Percentiles rank a stretch among this genome's conserved stretches.
Evolutionary conservation across 2,113 vertebrate species (phyloP).

Genomic region (Gavia stellata): DNA sequence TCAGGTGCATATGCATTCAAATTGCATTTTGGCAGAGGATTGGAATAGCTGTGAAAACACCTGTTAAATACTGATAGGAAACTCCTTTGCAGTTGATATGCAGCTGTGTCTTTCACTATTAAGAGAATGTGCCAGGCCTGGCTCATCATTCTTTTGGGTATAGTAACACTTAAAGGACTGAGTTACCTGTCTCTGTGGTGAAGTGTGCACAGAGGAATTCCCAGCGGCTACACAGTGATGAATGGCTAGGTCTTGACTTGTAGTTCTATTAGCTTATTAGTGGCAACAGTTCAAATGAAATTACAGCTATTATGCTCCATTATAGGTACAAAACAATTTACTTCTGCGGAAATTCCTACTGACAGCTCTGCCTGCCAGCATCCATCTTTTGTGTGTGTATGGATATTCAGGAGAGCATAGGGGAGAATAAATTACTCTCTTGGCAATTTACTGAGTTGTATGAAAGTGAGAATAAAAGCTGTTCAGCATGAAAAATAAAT

Average conservation of each 20-base stretch:
- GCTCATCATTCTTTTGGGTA: neutral
- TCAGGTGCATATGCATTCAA: neutral
- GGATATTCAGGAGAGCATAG: conserved; percentile 58
- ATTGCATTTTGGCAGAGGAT: neutral
- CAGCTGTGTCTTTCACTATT: neutral
- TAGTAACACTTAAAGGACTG: neutral
- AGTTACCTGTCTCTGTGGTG: conserved; percentile 28
- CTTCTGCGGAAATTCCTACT: conserved; percentile 63
- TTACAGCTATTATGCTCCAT: conserved; percentile 71
- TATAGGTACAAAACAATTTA: conserved; percentile 71
- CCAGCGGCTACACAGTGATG: neutral
- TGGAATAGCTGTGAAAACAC: conserved; percentile 41
- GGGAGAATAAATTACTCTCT: conserved; percentile 50
- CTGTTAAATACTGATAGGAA: conserved; percentile 38
- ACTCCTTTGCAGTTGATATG: neutral
- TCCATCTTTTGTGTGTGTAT: conserved; percentile 39
- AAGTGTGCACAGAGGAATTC: conserved; percentile 14
- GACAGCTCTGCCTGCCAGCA: conserved; percentile 54
- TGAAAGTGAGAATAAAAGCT: conserved; percentile 69
- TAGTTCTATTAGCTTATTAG: conserved; percentile 69
- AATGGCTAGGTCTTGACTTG: conserved; percentile 28
- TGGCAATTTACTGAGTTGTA: conserved; percentile 43
- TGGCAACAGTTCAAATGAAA: conserved; percentile 71
- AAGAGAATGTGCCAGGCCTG: neutral
- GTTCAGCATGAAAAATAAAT: conserved; percentile 44